A percentile compares a stretch with the other conserved stretches of the same genome.
phyloP scores from a whole-genome alignment of 2,888 invertebrate genomes.

The Hypolimnas misippus region DNA sequence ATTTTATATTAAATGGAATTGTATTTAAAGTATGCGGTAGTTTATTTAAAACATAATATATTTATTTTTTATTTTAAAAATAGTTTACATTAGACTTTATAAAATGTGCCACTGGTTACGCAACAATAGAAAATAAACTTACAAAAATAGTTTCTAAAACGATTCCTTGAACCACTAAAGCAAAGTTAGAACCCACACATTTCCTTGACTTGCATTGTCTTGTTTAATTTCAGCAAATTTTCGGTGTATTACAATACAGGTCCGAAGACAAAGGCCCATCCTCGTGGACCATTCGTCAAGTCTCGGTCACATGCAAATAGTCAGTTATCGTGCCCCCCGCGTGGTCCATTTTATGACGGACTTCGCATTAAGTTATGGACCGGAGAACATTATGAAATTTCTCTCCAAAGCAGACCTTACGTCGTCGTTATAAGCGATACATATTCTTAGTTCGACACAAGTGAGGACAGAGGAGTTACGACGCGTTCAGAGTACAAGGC shows the following conservation, averaged over 20 bases:
- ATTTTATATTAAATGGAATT: too few relatives aligned
- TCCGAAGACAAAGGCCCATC: slow-evolving; percentile 32
- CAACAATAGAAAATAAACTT: too few relatives aligned
- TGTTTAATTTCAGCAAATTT: slow-evolving; percentile 8
- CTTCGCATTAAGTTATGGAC: slow-evolving; percentile 47
- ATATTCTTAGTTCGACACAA: background rate
- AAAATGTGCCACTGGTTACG: too few relatives aligned
- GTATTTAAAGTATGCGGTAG: too few relatives aligned
- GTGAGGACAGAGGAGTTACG: slow-evolving; percentile 37
- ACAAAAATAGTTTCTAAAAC: background rate
- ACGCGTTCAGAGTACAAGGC: slow-evolving; percentile 39
- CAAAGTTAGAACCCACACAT: background rate
- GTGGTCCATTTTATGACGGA: slow-evolving; percentile 58
- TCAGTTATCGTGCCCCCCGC: slow-evolving; percentile 59
- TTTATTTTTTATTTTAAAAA: too few relatives aligned
- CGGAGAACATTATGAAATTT: slow-evolving; percentile 21
- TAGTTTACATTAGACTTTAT: too few relatives aligned
- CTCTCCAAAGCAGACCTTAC: slow-evolving; percentile 17
- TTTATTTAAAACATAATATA: too few relatives aligned
- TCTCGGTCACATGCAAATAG: slow-evolving; percentile 46
- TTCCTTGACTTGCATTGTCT: slow-evolving; percentile 1
- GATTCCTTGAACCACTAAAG: background rate
- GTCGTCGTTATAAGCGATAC: background rate
- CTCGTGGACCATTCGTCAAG: slow-evolving; percentile 39
- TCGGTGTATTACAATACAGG: background rate